phyloP scores from a whole-genome alignment of 2,888 invertebrate species.

The Stenotaenia linearis region DNA sequence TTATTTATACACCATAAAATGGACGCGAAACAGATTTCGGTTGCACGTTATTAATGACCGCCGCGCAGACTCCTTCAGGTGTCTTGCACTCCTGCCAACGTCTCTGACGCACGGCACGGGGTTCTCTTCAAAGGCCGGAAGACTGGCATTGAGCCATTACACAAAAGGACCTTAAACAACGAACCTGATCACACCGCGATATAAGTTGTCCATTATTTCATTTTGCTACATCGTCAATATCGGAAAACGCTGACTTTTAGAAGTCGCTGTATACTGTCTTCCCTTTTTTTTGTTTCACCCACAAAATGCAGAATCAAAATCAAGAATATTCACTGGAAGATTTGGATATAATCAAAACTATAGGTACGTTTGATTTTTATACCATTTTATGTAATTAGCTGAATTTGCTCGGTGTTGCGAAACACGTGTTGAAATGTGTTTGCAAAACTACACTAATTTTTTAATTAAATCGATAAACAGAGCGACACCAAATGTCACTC shows the following conservation, averaged over 20 bases:
- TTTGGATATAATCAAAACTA: conserved; percentile 28
- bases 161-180: not conserved
- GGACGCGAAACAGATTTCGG: not conserved
- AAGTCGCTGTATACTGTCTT: too few species aligned
- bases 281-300: not conserved
- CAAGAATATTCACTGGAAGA: conserved; percentile 2
- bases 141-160: not conserved
- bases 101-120: not conserved
- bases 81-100: not conserved
- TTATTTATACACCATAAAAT: not conserved
- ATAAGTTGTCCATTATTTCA: not conserved
- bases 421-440: not conserved
- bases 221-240: too few species aligned
- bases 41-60: not conserved
- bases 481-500: too few species aligned
- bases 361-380: not conserved
- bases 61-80: not conserved
- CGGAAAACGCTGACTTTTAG: too few species aligned
- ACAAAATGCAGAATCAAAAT: not conserved
- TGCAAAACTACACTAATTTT: too few species aligned
- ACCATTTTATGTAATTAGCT: too few species aligned
- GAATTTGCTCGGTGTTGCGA: too few species aligned
- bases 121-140: not conserved
- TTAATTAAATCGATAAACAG: too few species aligned
- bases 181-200: not conserved